Percentiles rank a stretch among this genome's conserved stretches.
These are phyloP conservation scores for Actinostola sp. DNA, from an alignment of 92 coral and sea anemone species.

Conservation along the genomic window DNA sequence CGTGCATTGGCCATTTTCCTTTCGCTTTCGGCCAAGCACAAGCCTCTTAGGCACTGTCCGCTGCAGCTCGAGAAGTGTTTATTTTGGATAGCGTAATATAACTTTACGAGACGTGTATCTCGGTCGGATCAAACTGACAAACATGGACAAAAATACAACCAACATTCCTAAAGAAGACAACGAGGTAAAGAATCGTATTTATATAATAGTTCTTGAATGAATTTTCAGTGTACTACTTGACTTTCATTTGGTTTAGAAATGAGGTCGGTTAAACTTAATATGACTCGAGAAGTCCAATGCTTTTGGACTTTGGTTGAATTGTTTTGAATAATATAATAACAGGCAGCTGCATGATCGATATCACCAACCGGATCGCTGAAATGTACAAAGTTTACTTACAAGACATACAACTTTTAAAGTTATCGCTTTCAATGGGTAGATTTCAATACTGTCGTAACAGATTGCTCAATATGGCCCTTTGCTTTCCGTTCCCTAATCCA, in stretches of 20 bases:
- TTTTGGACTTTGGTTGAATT: slow-evolving; percentile 1
- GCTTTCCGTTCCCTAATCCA: no score
- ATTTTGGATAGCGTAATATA: no score
- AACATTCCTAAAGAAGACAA: slow-evolving; percentile 9
- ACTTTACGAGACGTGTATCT: no score
- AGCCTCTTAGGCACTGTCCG: neutral
- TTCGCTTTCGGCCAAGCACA: slow-evolving; percentile 1
- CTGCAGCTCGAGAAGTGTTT: no score
- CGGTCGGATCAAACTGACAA: no score
- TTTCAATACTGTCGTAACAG: neutral
- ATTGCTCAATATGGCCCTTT: neutral
- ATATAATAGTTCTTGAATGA: neutral
- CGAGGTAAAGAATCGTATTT: slow-evolving; percentile 1
- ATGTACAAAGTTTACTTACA: neutral
- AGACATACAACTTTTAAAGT: no score
- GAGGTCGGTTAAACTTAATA: no score
- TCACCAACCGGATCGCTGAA: no score
- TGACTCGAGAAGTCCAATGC: neutral
- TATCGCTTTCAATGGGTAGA: neutral
- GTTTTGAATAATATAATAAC: neutral
- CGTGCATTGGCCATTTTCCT: slow-evolving; percentile 10
- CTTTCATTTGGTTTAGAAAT: no score
- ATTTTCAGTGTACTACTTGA: no score
- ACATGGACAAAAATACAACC: neutral
- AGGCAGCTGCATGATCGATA: no score